Evolutionary conservation across 2,888 invertebrate genomes (phyloP).

Genomic region (Lycocerus yunnanus): DNA sequence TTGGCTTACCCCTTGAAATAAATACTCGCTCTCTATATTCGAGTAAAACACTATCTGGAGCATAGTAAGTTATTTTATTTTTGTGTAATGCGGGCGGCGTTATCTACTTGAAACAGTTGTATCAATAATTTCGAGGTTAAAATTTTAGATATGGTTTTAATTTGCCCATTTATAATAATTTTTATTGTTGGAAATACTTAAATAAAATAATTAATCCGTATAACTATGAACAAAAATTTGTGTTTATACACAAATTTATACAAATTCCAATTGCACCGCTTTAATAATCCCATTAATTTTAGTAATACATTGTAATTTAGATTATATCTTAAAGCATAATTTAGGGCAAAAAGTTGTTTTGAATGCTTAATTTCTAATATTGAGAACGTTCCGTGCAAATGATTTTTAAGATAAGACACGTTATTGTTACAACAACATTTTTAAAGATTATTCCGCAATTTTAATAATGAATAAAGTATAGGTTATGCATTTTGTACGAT

Average conservation of each 20-base stretch:
- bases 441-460: conserved; percentile 6
- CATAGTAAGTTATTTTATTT: neutral
- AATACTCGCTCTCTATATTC: too few species aligned
- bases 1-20: too few species aligned
- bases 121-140: neutral
- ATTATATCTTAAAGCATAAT: conserved; percentile 25
- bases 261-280: conserved; percentile 14
- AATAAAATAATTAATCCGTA: neutral
- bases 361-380: conserved; percentile 24
- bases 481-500: neutral
- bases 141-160: neutral
- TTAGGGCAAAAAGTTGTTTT: conserved; percentile 26
- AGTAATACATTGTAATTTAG: conserved; percentile 28
- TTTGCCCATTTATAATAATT: neutral
- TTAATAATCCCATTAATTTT: conserved; percentile 25
- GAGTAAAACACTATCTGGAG: too few species aligned
- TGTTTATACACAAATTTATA: neutral
- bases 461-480: conserved; percentile 13
- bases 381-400: conserved; percentile 24
- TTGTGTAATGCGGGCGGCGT: neutral
- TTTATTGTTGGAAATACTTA: neutral
- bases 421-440: conserved; percentile 17
- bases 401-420: conserved; percentile 25
- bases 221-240: neutral
- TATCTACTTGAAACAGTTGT: neutral